These are phyloP conservation scores for Sesia bembeciformis DNA, from an alignment of 2,888 invertebrate genomes.

Conservation along the genomic window DNA sequence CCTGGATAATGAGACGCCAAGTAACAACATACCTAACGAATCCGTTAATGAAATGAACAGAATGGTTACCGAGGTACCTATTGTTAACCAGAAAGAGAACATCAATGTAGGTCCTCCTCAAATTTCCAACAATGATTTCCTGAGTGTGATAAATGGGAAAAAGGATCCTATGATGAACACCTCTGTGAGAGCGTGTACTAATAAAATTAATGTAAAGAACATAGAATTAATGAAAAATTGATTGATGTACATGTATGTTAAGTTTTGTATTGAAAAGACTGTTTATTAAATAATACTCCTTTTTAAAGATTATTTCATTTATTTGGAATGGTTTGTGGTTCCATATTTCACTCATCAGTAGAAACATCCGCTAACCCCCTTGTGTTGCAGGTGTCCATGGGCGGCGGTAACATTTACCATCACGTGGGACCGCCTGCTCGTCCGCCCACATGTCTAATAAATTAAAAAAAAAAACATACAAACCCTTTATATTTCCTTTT, in stretches of 20 bases:
- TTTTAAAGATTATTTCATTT: background rate
- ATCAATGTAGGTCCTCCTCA: slow-evolving; percentile 21
- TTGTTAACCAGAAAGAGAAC: slow-evolving; percentile 44
- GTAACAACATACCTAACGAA: slow-evolving; percentile 32
- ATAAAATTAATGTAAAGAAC: slow-evolving; percentile 67
- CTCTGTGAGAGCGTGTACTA: slow-evolving; percentile 47
- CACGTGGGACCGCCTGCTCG: too few relatives aligned
- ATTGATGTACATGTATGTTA: slow-evolving; percentile 5
- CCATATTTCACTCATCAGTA: too few relatives aligned
- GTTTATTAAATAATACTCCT: slow-evolving; percentile 4
- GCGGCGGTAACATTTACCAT: too few relatives aligned
- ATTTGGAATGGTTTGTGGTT: background rate
- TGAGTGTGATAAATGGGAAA: slow-evolving; percentile 51
- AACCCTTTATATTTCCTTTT: background rate
- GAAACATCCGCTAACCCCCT: too few relatives aligned
- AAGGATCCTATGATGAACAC: slow-evolving; percentile 69
- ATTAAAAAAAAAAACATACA: too few relatives aligned
- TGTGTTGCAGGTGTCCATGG: too few relatives aligned
- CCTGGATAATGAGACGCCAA: slow-evolving; percentile 48
- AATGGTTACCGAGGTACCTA: slow-evolving; percentile 49
- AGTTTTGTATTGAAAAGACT: slow-evolving; percentile 5
- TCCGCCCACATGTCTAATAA: too few relatives aligned
- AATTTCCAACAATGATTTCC: slow-evolving; percentile 29
- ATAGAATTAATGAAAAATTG: slow-evolving; percentile 67
- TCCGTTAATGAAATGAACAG: slow-evolving; percentile 44